phyloP scores from a whole-genome alignment of 37 sponge, comb jelly and placozoan species.

The Beroe ovata region DNA sequence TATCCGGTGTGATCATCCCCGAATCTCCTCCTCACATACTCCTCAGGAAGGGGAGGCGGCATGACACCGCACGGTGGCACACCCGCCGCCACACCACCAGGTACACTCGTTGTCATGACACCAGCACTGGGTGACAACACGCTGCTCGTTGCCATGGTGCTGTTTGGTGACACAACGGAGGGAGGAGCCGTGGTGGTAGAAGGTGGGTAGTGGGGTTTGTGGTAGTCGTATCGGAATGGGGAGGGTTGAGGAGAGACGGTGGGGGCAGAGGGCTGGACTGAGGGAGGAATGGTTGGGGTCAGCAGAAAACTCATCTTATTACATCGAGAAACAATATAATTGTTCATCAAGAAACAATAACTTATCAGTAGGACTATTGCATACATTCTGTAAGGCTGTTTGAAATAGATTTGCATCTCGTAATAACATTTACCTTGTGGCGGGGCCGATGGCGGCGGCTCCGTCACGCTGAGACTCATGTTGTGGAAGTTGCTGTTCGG shows the following conservation, averaged over 20 bases:
- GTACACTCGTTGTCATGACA: background rate
- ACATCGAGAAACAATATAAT: too few relatives aligned
- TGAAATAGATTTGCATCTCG: too few relatives aligned
- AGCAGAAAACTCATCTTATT: too few relatives aligned
- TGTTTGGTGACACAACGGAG: background rate
- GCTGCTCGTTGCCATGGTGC: background rate
- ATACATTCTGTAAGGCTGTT: too few relatives aligned
- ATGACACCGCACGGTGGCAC: background rate
- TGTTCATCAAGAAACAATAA: too few relatives aligned
- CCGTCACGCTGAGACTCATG: background rate
- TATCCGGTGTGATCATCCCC: background rate
- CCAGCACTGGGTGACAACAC: background rate
- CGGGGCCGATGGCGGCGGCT: constrained; percentile 41
- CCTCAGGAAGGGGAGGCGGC: constrained; percentile 51
- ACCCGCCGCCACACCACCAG: background rate
- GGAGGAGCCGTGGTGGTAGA: background rate
- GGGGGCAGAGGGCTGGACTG: constrained; percentile 62
- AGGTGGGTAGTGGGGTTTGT: background rate
- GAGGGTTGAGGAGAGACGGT: background rate
- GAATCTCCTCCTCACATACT: constrained; percentile 1
- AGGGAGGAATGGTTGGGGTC: too few relatives aligned
- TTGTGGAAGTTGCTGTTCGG: constrained; percentile 17
- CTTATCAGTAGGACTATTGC: too few relatives aligned
- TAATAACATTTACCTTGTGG: background rate
- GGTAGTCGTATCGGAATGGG: background rate